Evolutionary conservation across 2,113 vertebrate genomes (phyloP), one percentile per base, ranked within the genome.

Genomic region (Phodopus roborovskii): DNA sequence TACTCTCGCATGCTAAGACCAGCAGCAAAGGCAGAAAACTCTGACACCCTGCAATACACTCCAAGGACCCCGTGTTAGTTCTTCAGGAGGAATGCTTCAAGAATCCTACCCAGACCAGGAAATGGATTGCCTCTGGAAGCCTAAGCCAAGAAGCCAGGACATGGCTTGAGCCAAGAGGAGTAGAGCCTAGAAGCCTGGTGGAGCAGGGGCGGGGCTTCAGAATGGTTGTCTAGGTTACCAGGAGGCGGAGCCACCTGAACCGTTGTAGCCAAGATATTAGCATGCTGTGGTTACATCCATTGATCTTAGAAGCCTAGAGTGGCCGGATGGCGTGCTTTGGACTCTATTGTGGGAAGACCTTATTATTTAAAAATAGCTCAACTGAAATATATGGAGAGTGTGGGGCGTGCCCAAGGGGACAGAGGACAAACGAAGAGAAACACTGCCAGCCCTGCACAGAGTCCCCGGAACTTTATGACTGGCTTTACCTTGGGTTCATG

Each of bases 401-500:
- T 98, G 99, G 99, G 77, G 99, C 99, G 0, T 99, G 99, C 94
- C 99, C 99, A 33, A 98, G 99, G 95, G 99, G 99, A 6, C 99
- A 99, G 77, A 99, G 99, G 71, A 99, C 99, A 0, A 99, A 99
- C 88, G 74, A 97, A 30, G 97, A 99, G 92, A 99, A 99, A 95
- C 98, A 99, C 71, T 99, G 99, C 92, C 97, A 99, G 70, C 99
- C 98, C 15, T 99, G 99, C 89, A 79, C 68, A 0, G 99, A 98
- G 9, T 98, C 98, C 22, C 99, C 99, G 0, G 99, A 99, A 86
- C 99, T 99, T 56, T 99, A 99, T 12, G 99, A 99, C 79, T 99
- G 99, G 99, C 99, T 99, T 6, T 99, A 99, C 64, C 98, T 99
- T 62, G 99, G 99, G 74, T 99, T 99, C 96, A 99, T 99, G 99